Percentiles rank a stretch among this genome's conserved stretches.
phyloP scores from a whole-genome alignment of 2,888 invertebrate species.

The Sarcophaga subvicina region DNA sequence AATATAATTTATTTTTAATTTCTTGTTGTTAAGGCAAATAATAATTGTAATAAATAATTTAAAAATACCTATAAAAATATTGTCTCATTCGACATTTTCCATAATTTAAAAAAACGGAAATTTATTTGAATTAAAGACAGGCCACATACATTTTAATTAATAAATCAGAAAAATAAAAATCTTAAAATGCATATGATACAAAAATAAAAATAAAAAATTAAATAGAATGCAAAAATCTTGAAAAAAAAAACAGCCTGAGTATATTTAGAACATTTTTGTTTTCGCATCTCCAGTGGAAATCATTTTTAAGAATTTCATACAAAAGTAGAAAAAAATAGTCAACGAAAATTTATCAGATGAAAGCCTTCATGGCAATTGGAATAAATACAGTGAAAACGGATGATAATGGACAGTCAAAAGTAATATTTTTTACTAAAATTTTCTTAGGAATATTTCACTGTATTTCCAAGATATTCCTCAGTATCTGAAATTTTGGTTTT shows the following conservation, averaged over 20 bases:
- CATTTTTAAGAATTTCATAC: constrained; percentile 3
- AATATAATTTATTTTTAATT: no score
- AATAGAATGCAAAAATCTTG: not conserved
- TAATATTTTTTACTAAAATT: not conserved
- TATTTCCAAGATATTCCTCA: not conserved
- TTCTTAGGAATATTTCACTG: not conserved
- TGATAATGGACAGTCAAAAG: not conserved
- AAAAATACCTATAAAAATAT: no score
- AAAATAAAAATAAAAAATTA: constrained; percentile 5
- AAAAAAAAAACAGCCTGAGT: not conserved
- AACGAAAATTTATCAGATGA: constrained; percentile 13
- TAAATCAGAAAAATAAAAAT: constrained; percentile 16
- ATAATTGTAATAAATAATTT: no score
- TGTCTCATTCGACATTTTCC: not conserved
- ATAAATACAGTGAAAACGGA: not conserved
- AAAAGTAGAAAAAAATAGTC: not conserved
- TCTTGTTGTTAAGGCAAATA: no score
- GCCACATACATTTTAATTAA: not conserved
- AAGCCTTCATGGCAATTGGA: constrained; percentile 9
- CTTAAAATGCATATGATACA: constrained; percentile 23
- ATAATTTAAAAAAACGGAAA: not conserved
- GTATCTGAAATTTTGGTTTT: not conserved
- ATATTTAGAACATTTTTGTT: not conserved
- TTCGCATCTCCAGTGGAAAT: constrained; percentile 27
- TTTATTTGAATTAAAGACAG: not conserved